Evolutionary conservation across 2,888 invertebrate genomes (phyloP).

Genomic region (Eledona agricola): DNA sequence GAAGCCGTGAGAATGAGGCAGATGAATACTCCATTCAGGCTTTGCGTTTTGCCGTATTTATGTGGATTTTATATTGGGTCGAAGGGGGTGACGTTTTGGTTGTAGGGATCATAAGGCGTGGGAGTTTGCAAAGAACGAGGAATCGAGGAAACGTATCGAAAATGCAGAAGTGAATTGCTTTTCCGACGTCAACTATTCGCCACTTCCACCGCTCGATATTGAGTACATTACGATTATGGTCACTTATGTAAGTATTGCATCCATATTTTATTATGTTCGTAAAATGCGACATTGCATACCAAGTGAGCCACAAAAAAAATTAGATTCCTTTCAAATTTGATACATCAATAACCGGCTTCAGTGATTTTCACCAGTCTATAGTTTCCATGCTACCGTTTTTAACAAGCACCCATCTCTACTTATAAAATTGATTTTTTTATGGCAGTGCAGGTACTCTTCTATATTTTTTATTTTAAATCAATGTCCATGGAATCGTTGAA

Average conservation of each 20-base stretch:
- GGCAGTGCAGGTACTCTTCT: too few species aligned
- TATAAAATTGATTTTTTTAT: too few species aligned
- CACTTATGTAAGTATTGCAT: conserved; percentile 46
- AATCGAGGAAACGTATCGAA: conserved; percentile 15
- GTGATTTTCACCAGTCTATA: too few species aligned
- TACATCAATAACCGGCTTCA: too few species aligned
- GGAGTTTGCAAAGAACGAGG: conserved; percentile 59
- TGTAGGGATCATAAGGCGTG: conserved; percentile 64
- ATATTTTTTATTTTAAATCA: too few species aligned
- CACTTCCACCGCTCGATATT: conserved; percentile 49
- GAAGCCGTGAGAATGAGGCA: conserved; percentile 76
- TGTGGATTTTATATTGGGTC: background rate
- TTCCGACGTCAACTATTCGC: conserved; percentile 42
- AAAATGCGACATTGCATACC: too few species aligned
- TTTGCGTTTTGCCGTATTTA: conserved; percentile 70
- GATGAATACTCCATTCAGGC: conserved; percentile 64
- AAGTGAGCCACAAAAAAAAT: too few species aligned
- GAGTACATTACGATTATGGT: conserved; percentile 47
- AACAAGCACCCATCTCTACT: too few species aligned
- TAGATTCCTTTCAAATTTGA: too few species aligned
- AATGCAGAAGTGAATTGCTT: conserved; percentile 45
- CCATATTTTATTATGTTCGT: too few species aligned
- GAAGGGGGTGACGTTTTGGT: conserved; percentile 14
- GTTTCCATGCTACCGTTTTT: too few species aligned
- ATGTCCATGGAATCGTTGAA: too few species aligned